These are phyloP conservation scores for Synanthedon myopaeformis DNA, from an alignment of 2,888 invertebrate species.

Conservation along the genomic window DNA sequence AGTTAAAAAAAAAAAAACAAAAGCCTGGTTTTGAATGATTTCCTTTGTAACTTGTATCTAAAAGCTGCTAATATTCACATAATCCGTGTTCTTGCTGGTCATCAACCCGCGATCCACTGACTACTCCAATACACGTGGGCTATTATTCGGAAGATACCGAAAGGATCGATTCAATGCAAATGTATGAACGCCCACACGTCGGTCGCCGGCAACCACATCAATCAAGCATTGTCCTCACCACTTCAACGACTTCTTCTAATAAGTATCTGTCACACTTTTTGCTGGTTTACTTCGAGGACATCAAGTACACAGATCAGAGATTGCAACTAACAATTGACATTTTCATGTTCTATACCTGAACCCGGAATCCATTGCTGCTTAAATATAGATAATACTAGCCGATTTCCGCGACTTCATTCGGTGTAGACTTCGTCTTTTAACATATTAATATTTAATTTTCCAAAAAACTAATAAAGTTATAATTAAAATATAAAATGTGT, in stretches of 20 bases:
- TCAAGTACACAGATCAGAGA: slow-evolving; percentile 49
- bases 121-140: slow-evolving; percentile 32
- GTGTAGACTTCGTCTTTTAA: no score
- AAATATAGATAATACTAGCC: no score
- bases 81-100: slow-evolving; percentile 18
- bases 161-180: slow-evolving; percentile 63
- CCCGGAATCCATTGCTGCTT: slow-evolving; percentile 40
- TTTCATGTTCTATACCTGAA: slow-evolving; percentile 46
- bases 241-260: slow-evolving; percentile 16
- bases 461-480: no score
- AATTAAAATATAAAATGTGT: no score
- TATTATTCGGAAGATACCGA: slow-evolving; percentile 42
- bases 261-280: slow-evolving; percentile 41
- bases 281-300: slow-evolving; percentile 26
- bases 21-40: no score
- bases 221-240: slow-evolving; percentile 47
- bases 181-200: slow-evolving; percentile 42
- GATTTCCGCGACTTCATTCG: no score
- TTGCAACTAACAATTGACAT: slow-evolving; percentile 49
- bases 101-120: slow-evolving; percentile 26
- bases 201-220: slow-evolving; percentile 37
- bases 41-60: not conserved
- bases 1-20: no score
- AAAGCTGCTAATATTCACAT: not conserved
- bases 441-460: no score